Evolutionary conservation across 2,888 invertebrate genomes (phyloP).

Genomic region (Nebria salina): DNA sequence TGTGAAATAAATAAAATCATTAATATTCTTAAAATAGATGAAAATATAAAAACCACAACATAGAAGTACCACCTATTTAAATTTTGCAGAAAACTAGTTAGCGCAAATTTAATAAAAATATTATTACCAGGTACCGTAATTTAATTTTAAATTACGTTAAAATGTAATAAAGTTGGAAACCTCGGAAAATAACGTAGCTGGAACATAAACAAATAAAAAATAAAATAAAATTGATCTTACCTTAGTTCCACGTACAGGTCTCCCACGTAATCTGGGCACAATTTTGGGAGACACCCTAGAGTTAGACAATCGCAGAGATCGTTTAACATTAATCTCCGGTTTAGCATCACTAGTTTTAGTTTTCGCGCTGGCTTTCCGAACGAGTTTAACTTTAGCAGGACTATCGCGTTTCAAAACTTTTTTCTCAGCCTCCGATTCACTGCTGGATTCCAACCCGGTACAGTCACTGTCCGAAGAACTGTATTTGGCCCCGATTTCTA

Average conservation of each 20-base stretch:
- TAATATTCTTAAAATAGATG: too few species aligned
- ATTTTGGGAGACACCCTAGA: neutral
- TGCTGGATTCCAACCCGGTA: conserved; percentile 61
- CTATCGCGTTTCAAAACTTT: conserved; percentile 30
- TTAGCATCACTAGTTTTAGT: conserved; percentile 25
- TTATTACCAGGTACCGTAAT: too few species aligned
- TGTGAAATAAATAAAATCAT: too few species aligned
- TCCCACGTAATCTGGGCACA: conserved; percentile 50
- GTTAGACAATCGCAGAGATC: conserved; percentile 10
- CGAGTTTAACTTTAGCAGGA: conserved; percentile 25
- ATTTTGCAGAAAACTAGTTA: too few species aligned
- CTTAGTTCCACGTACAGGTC: conserved; percentile 56
- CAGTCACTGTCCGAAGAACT: conserved; percentile 63
- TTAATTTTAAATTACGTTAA: too few species aligned
- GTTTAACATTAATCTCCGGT: conserved; percentile 24
- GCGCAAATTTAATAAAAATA: too few species aligned
- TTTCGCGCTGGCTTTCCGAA: conserved; percentile 30
- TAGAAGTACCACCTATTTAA: too few species aligned
- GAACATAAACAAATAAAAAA: neutral
- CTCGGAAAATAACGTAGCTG: too few species aligned
- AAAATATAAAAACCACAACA: too few species aligned
- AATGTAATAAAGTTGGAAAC: too few species aligned
- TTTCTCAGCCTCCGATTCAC: conserved; percentile 29
- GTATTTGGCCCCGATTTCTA: conserved; percentile 58
- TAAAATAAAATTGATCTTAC: conserved; percentile 54